These are phyloP conservation scores for Adelognathus sp. DNA, from an alignment of 2,888 invertebrate species.

Conservation along the genomic window DNA sequence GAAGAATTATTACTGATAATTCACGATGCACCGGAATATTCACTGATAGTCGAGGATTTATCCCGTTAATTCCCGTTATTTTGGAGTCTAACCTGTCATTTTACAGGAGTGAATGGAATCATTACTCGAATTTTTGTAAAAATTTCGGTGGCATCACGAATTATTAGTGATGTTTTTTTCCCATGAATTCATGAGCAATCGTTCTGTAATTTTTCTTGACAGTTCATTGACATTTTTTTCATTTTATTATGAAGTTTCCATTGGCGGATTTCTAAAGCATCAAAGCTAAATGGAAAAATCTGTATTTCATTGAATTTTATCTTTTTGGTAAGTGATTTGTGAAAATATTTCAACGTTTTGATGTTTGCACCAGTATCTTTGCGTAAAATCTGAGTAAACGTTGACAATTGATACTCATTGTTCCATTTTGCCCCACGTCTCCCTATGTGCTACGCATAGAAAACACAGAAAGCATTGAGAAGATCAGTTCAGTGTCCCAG, in stretches of 20 bases:
- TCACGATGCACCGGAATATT: too few species aligned
- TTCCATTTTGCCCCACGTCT: constrained; percentile 9
- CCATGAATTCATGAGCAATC: too few species aligned
- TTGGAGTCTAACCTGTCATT: too few species aligned
- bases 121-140: too few species aligned
- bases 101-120: too few species aligned
- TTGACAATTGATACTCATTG: background rate
- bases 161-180: too few species aligned
- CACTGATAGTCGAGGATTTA: too few species aligned
- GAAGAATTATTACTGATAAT: too few species aligned
- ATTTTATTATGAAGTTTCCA: background rate
- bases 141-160: too few species aligned
- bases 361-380: background rate
- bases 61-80: too few species aligned
- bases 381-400: background rate
- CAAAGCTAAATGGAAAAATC: background rate
- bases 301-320: background rate
- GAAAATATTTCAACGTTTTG: too few species aligned
- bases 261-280: background rate
- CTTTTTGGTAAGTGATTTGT: too few species aligned
- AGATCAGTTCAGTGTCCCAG: background rate
- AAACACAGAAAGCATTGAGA: background rate
- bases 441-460: background rate
- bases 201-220: background rate
- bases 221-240: background rate